Conservation (phyloP, 2,113 vertebrate genomes). For the Girardinichthys multiradiatus region DNA sequence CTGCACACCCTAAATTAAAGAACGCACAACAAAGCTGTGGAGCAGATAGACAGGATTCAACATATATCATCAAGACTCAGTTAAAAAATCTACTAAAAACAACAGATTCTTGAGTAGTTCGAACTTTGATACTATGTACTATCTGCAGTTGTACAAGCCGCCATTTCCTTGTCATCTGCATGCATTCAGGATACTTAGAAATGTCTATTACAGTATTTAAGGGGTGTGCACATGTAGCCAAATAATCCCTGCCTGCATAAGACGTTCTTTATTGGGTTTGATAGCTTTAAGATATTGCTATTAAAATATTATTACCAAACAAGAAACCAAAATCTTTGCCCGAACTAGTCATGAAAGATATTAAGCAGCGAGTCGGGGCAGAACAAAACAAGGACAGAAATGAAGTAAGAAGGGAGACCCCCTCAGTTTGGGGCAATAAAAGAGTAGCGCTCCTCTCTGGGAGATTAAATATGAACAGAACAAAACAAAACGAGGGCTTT, state of each 20-base stretch:
- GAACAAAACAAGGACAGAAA: constrained; percentile 45
- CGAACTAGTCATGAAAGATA: constrained; percentile 38
- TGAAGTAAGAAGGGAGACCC: constrained; percentile 65
- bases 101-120: not conserved
- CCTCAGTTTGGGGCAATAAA: constrained; percentile 72
- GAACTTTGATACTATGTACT: not conserved
- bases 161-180: no score
- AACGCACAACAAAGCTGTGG: not conserved
- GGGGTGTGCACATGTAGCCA: not conserved
- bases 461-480: constrained; percentile 83
- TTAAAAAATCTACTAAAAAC: not conserved
- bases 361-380: constrained; percentile 19
- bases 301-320: not conserved
- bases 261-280: not conserved
- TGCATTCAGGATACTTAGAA: not conserved
- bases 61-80: not conserved
- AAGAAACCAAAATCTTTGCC: not conserved
- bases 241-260: not conserved
- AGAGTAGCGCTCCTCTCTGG: constrained; percentile 78
- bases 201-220: not conserved
- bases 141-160: not conserved
- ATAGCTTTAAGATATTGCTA: not conserved
- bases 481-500: constrained; percentile 82
- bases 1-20: not conserved
- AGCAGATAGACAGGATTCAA: not conserved